Evolutionary conservation across 1,140 invertebrate species (phyloP).

Genomic region (Camponotus vicinus): DNA sequence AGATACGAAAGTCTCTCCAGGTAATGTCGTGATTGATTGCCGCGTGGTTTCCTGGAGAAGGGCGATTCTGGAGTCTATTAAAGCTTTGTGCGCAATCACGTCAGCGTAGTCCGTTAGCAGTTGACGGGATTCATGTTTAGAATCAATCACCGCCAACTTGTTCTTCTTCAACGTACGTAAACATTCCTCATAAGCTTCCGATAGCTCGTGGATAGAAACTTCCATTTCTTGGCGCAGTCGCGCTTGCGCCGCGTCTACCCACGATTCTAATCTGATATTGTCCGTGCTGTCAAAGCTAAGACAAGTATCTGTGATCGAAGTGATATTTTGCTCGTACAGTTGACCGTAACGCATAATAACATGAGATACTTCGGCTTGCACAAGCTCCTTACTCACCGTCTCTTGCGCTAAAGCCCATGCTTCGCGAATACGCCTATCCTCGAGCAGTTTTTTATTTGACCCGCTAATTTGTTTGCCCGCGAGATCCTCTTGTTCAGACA

Average conservation of each 20-base stretch:
- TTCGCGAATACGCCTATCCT: constrained; percentile 88
- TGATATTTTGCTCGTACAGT: constrained; percentile 87
- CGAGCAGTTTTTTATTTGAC: constrained; percentile 79
- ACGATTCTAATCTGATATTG: constrained; percentile 89
- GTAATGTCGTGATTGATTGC: constrained; percentile 55
- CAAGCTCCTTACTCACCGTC: constrained; percentile 90
- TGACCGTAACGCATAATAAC: constrained; percentile 90
- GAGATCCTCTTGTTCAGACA: constrained; percentile 81
- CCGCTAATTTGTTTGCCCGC: constrained; percentile 79
- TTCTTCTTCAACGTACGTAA: constrained; percentile 86
- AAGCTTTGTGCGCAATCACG: constrained; percentile 91
- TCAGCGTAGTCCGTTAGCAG: constrained; percentile 91
- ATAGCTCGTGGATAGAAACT: constrained; percentile 89
- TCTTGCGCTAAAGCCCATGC: constrained; percentile 90
- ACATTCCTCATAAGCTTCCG: constrained; percentile 88
- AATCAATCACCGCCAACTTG: constrained; percentile 78
- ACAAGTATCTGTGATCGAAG: constrained; percentile 83
- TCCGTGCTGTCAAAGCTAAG: constrained; percentile 88
- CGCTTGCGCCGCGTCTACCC: constrained; percentile 90
- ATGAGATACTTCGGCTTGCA: constrained; percentile 91
- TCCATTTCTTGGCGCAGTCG: constrained; percentile 90
- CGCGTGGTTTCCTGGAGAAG: constrained; percentile 83
- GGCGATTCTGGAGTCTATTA: constrained; percentile 90
- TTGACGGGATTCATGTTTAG: constrained; percentile 85
- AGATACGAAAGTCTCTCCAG: constrained; percentile 78